These are phyloP conservation scores for Heterohyrax brucei DNA, from an alignment of 2,797 vertebrate species.

Conservation along the genomic window DNA sequence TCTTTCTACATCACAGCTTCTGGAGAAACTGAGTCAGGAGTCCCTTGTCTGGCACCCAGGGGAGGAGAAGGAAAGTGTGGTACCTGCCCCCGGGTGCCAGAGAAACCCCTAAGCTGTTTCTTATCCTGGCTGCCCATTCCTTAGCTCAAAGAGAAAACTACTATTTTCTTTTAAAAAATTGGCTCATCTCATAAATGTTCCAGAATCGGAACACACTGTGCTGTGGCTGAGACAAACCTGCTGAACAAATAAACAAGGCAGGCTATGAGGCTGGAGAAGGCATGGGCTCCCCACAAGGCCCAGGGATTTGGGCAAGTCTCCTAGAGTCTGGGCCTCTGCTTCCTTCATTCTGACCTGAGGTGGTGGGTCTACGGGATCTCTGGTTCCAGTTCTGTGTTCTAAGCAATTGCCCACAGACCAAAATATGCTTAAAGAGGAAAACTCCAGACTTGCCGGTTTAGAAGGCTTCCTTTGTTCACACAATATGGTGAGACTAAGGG, in stretches of 20 bases:
- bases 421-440: not conserved
- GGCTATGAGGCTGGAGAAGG: not conserved
- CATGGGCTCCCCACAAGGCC: not conserved
- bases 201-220: conserved; percentile 82
- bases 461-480: conserved; percentile 32
- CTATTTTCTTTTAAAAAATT: conserved; percentile 81
- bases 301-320: not conserved
- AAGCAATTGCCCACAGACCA: not conserved
- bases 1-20: conserved; percentile 43
- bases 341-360: not conserved
- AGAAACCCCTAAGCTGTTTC: conserved; percentile 36
- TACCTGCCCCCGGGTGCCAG: too few species aligned
- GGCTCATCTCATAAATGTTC: conserved; percentile 80
- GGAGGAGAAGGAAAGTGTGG: conserved; percentile 33
- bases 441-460: not conserved
- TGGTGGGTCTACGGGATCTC: not conserved
- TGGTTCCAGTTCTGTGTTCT: conserved; percentile 28
- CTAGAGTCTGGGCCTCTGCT: not conserved
- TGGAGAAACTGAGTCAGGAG: conserved; percentile 69
- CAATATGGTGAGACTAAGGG: not conserved
- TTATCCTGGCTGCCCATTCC: conserved; percentile 40
- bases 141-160: conserved; percentile 59
- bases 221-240: conserved; percentile 77
- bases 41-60: conserved; percentile 54
- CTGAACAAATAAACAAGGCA: conserved; percentile 80